A percentile compares a stretch with the other conserved stretches of the same genome.
Conservation (phyloP, 2,113 vertebrate genomes). For the Chloroceryle aenea region DNA sequence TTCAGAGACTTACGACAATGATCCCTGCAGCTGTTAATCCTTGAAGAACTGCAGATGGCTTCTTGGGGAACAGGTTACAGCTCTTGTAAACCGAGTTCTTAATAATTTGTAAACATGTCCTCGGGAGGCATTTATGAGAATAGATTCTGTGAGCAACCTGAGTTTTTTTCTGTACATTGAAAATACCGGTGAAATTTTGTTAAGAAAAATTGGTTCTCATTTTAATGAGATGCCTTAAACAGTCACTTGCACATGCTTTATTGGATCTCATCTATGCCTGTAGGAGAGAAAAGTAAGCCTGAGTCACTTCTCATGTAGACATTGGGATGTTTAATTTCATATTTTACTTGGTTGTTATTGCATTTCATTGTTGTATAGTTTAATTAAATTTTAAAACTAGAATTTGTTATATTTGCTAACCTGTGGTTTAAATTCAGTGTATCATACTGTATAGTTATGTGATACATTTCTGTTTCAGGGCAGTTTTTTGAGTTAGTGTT, state of each 20-base stretch:
- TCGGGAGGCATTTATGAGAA: neutral
- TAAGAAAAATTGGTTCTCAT: neutral
- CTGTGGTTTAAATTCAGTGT: neutral
- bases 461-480: neutral
- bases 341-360: neutral
- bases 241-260: neutral
- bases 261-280: neutral
- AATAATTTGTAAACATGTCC: neutral
- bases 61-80: neutral
- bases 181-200: neutral
- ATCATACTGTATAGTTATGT: accelerated
- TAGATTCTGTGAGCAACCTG: neutral
- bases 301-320: neutral
- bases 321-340: neutral
- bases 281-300: neutral
- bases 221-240: neutral
- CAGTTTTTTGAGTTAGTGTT: neutral
- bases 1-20: neutral
- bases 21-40: neutral
- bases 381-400: neutral
- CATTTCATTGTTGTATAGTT: neutral
- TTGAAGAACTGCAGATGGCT: neutral
- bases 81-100: neutral
- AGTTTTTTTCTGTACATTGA: neutral
- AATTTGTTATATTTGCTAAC: neutral